Base-by-base conservation (phyloP, 2,888 invertebrate species). In the Mongoloraphidia duomilia region DNA sequence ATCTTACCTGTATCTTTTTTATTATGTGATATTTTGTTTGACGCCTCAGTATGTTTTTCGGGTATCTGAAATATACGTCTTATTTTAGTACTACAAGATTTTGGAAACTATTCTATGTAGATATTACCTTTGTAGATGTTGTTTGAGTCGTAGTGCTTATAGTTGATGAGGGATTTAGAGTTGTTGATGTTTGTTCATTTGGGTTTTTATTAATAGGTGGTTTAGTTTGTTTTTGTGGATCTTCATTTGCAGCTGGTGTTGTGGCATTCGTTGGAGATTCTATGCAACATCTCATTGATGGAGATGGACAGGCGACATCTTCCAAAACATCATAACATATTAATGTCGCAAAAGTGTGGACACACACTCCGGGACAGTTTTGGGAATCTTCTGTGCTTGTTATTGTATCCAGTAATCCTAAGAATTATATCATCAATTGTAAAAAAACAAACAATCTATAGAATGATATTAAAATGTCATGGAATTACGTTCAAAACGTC, bases 331-430 rank as follows among this genome's bases (percentile, higher is more conserved):
- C 83, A 65, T 84, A 82, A 65, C 92, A 92, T 60, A 91, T 84
- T 52, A 91, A 69, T 1, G 91, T 84, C 2, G 92, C 88, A 50
- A 92, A 67, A 9, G 87, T 79, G 62, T 91, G 89, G 53, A 90
- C 85, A 66, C 92, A 92, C 50, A 85, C 81, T 1, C 92, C 92
- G 0, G 92, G 91, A 62, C 92, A 92, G 65, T 88, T 83, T 68
- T 86, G 85, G 50, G 82, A 77, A 65, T 87, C 84, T 51, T 82
- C 87, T 51, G 90, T 89, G 54, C 82, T 85, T 51, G 90, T 88
- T 62, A 91, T 78, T 34, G 88, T 83, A 61, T 90, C 89, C 60
- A 91, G 69, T 8, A 91, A 74, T 58, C 89, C 90, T 90, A 71
- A 1, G 60, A 54, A 56, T 26, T 5, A 26, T 26, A 51, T 46